Conservation (phyloP, 2,113 vertebrate genomes). For the Zosterops lateralis region DNA sequence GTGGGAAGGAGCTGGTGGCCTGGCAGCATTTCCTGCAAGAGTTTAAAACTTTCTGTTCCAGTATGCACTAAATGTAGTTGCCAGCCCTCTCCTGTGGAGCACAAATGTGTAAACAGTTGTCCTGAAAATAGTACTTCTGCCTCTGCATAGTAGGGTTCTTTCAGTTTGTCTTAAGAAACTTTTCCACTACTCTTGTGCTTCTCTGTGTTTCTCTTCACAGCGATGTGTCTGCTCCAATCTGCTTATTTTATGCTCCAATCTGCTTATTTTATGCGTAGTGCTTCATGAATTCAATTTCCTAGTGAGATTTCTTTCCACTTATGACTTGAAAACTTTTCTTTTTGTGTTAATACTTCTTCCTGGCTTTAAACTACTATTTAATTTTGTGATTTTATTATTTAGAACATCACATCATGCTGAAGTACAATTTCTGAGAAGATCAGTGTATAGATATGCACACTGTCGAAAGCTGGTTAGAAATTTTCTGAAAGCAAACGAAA, state of each 20-base stretch:
- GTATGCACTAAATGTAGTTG: neutral
- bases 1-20: neutral
- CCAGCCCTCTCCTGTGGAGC: neutral
- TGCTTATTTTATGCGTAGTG: neutral
- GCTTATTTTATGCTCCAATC: neutral
- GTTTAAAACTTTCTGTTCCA: neutral
- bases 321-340: neutral
- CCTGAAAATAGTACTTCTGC: neutral
- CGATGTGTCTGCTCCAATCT: neutral
- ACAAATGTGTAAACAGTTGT: neutral
- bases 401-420: neutral
- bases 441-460: neutral
- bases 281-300: neutral
- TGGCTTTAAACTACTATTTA: slow-evolving; percentile 1
- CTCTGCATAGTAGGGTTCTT: neutral
- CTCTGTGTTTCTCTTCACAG: neutral
- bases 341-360: neutral
- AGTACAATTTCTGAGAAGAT: neutral
- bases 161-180: neutral
- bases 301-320: neutral
- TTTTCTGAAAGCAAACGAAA: neutral
- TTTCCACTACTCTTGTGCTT: neutral
- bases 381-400: neutral
- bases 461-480: neutral
- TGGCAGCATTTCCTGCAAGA: neutral